Evolutionary conservation across 2,113 vertebrate species (phyloP), one percentile per base, ranked within the genome.

Genomic region (Spermophilus dauricus): DNA sequence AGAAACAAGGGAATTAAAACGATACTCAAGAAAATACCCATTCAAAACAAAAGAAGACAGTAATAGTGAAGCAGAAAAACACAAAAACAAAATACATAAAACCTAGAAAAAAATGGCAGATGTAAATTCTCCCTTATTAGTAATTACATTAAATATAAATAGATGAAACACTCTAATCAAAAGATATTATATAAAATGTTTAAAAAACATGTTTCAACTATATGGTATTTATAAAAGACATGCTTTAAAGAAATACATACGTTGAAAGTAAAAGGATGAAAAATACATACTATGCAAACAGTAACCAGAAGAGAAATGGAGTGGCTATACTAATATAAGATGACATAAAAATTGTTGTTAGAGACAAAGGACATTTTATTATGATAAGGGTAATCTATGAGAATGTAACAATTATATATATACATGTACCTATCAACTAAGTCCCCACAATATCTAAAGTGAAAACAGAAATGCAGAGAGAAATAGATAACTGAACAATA

Each of bases 211-310:
- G 16, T 75, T 75, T 45, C 32, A 80, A 95, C 78, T 32, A 73
- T 32, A 87, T 63, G 28, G 39, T 94, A 18, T 83, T 94, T 85
- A 91, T 4, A 65, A 88, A n/a, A 81, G 39, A 93, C n/a, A 97
- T 20, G 86, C 42, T 70, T 94, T 78, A 96, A 94, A 70, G 42
- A 93, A 91, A 94, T 65, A 83, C 76, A 81, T 2, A 94, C 12
- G 37, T 37, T 70, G 89, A 82, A 77, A 89, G 30, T 81, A 73
- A 77, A 95, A 77, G 26, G 26, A 80, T 78, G 26, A 34, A 93
- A 86, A 96, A 78, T 26, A 80, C 75, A 45, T 39, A 83, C 73
- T 26, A 93, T 39, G 39, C 39, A 78, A 32, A 61, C 24, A 61
- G 24, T 61, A 61, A 32, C 65, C 12, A 34, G 84, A 78, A 93